Base-by-base conservation (phyloP, 2,113 vertebrate species). In the Budorcas taxicolor region DNA sequence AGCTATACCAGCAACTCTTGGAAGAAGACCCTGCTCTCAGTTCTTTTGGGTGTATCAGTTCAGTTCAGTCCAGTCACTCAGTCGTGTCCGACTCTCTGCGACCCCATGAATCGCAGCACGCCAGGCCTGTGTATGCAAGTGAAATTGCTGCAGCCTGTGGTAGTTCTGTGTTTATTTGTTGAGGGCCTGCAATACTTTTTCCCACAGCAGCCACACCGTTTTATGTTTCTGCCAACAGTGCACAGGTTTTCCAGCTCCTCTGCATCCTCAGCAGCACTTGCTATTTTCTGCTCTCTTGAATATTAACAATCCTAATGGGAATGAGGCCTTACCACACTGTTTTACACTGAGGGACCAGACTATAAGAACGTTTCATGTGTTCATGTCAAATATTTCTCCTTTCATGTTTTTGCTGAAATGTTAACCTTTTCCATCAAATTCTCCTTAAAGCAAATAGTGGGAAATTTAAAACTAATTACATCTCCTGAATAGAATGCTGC, bases 201-300 rank as follows among this genome's bases (percentile, higher is more conserved):
- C 62, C 43, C 47, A 2, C 6, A 40, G 82, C 11, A 25, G 45
- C 45, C 29, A 45, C 21, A 3, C 31, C 36, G 0, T 23, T 43
- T 40, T 8, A 3, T 1, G 1, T 31, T 16, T 7, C n/a, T 11
- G 0, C 45, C 23, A 29, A 1, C 7, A 6, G n/a, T 36, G 29
- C 52, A 2, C 15, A 3, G 19, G 27, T 11, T 3, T 43, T 15
- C 84, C 16, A 0, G 0, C 31, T 50, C 29, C 74, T n/a, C 17
- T n/a, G 3, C 45, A 4, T 50, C 47, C 47, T 67, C 1, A 1
- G 27, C 14, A 19, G 60, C 43, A 15, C 58, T 21, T 27, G 27
- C 7, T 40, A 0, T 25, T 47, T 74, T 40, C 57, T 55, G 31
- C 25, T 17, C 50, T 40, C 19, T 33, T 43, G 19, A 50, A 1